These are phyloP conservation scores for Nymphalis c-album DNA, from an alignment of 2,888 invertebrate species.

Conservation along the genomic window DNA sequence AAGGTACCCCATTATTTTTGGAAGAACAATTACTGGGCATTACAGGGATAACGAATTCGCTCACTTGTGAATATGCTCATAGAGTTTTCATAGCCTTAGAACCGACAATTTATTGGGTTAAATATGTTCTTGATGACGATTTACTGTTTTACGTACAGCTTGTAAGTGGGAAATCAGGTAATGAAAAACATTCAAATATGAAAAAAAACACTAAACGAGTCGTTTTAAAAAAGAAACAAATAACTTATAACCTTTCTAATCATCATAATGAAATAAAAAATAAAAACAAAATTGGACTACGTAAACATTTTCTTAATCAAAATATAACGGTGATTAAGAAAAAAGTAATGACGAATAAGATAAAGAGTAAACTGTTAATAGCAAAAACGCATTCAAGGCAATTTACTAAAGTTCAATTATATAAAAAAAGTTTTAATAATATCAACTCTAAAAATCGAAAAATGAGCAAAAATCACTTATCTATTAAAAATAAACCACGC, in stretches of 20 bases:
- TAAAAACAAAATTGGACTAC: too few relatives aligned
- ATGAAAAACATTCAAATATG: background rate
- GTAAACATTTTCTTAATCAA: too few relatives aligned
- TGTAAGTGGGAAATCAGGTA: background rate
- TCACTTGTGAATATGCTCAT: conserved; percentile 13
- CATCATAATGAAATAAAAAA: background rate
- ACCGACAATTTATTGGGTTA: conserved; percentile 48
- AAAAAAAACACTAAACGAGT: background rate
- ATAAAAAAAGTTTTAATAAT: background rate
- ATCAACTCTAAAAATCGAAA: background rate
- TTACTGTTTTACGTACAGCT: background rate
- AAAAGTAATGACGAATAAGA: background rate
- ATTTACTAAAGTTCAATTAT: background rate
- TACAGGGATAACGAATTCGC: conserved; percentile 22
- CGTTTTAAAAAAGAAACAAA: background rate
- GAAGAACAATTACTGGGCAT: conserved; percentile 46
- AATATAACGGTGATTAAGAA: background rate
- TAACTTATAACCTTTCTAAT: background rate
- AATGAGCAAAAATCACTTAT: background rate
- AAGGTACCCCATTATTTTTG: conserved; percentile 57
- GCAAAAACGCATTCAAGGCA: background rate
- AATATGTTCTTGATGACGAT: conserved; percentile 18
- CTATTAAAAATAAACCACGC: background rate
- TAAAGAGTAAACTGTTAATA: too few relatives aligned
- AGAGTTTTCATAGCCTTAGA: conserved; percentile 30